Percentiles rank a stretch among this genome's conserved stretches.
Evolutionary conservation across 1,140 invertebrate genomes (phyloP).

Genomic region (Melanaphis sacchari): DNA sequence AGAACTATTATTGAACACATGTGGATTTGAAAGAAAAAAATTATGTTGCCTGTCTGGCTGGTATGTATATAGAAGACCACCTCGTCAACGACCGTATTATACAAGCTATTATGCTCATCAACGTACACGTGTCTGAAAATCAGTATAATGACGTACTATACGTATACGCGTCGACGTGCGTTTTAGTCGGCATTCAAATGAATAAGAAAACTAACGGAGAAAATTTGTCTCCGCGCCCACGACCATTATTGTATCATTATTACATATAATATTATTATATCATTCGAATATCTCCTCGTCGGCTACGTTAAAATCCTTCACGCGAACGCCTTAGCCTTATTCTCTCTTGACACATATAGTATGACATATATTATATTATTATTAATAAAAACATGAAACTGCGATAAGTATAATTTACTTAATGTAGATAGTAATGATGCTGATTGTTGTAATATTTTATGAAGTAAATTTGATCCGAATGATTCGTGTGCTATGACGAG

Average conservation of each 20-base stretch:
- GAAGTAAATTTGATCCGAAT: too few relatives aligned
- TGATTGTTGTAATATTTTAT: too few relatives aligned
- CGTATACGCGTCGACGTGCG: not conserved
- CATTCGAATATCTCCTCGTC: not conserved
- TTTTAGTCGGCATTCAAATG: not conserved
- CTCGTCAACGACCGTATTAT: slow-evolving; percentile 5
- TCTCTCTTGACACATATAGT: too few relatives aligned
- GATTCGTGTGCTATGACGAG: too few relatives aligned
- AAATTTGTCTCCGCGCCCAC: not conserved
- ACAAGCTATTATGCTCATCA: not conserved
- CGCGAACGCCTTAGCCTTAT: too few relatives aligned
- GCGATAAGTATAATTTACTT: too few relatives aligned
- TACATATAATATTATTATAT: not conserved
- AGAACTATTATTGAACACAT: slow-evolving; percentile 9
- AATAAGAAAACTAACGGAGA: not conserved
- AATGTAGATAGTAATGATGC: too few relatives aligned
- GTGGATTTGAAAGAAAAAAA: not conserved
- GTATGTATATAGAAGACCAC: not conserved
- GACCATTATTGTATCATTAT: not conserved
- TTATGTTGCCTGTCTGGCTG: not conserved
- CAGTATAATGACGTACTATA: not conserved
- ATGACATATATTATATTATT: too few relatives aligned
- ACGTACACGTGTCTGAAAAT: not conserved
- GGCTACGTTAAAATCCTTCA: not conserved
- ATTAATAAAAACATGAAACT: too few relatives aligned